Conservation (phyloP, 2,113 vertebrate species). For the Cyanoramphus novaezelandiae region DNA sequence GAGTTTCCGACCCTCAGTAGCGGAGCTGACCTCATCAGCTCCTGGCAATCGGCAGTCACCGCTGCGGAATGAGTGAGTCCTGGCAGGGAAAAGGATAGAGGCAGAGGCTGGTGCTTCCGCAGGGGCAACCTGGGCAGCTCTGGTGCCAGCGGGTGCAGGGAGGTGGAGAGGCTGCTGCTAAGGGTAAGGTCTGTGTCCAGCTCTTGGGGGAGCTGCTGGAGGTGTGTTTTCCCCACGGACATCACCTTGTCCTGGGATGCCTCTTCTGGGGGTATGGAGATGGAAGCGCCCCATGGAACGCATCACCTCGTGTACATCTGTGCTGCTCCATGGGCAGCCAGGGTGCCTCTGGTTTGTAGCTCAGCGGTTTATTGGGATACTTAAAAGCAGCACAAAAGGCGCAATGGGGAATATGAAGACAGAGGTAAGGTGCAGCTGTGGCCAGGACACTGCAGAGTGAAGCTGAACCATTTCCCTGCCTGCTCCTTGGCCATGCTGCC, state of each 20-base stretch:
- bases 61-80: background rate
- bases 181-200: background rate
- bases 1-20: background rate
- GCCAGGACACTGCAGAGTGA: background rate
- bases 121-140: background rate
- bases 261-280: background rate
- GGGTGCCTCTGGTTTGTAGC: background rate
- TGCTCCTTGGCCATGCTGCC: background rate
- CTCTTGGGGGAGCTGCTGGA: background rate
- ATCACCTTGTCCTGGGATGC: background rate
- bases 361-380: background rate
- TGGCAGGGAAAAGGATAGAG: background rate
- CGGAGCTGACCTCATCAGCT: slow-evolving; percentile 30
- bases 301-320: background rate
- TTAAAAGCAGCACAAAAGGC: background rate
- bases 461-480: background rate
- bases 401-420: background rate
- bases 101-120: background rate
- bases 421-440: background rate
- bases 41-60: background rate
- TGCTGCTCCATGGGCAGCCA: background rate
- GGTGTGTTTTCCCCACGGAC: background rate
- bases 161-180: background rate
- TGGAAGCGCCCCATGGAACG: background rate
- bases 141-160: background rate